Conservation (phyloP, 2,888 invertebrate species). For the Cosmia pyralina region DNA sequence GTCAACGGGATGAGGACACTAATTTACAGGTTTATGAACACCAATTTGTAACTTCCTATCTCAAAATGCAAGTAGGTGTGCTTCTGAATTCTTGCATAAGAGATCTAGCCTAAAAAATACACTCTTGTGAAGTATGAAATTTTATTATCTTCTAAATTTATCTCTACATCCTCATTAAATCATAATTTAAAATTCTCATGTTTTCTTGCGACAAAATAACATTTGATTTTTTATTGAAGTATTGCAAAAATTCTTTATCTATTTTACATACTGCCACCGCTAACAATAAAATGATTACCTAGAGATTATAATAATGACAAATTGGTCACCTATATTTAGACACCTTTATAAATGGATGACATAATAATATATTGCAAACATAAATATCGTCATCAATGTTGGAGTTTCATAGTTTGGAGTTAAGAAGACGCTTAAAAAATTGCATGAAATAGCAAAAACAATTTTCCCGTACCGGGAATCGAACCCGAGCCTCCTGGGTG, state of each 20-base stretch:
- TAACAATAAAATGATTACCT: conserved; percentile 40
- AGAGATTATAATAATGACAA: conserved; percentile 30
- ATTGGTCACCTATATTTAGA: conserved; percentile 22
- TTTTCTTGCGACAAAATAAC: background rate
- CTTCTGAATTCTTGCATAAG: conserved; percentile 20
- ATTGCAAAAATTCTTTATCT: conserved; percentile 16
- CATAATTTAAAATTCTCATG: background rate
- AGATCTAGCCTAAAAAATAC: conserved; percentile 20
- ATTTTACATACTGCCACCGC: background rate
- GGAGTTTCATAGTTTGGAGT: too few relatives aligned
- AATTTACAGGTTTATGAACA: conserved; percentile 64
- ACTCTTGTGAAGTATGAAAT: background rate
- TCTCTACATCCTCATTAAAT: conserved; percentile 1
- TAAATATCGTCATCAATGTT: background rate
- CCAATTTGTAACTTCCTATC: conserved; percentile 68
- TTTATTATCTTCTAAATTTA: background rate
- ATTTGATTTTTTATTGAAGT: conserved; percentile 5
- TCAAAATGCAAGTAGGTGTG: conserved; percentile 62
- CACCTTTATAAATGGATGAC: conserved; percentile 35
- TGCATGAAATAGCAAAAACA: conserved; percentile 22
- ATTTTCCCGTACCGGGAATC: conserved; percentile 92
- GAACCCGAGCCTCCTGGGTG: conserved; percentile 94
- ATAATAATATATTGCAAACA: conserved; percentile 20
- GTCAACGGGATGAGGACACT: conserved; percentile 57
- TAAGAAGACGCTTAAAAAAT: background rate